Base-by-base conservation (phyloP, 2,888 invertebrate species). In the Acanthosepion esculentum region DNA sequence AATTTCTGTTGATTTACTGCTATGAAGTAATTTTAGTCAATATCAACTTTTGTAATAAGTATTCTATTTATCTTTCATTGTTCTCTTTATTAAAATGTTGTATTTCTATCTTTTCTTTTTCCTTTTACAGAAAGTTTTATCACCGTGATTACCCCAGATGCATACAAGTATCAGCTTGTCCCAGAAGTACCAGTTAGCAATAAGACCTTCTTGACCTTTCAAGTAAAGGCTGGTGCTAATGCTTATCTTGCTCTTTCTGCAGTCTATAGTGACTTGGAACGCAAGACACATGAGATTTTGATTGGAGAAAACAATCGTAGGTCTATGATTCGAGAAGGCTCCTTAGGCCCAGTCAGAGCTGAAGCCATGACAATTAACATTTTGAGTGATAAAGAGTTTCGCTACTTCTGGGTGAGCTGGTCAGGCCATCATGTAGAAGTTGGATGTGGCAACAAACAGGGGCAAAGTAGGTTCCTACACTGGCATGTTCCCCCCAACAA, bases 341-440 rank as follows among this genome's bases (percentile, higher is more conserved):
- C 96, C 0, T 95, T 96, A 94, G 97, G 97, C n/a, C 95, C 95
- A 15, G 94, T 96, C 12, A 95, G 96, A 95, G 96, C 96, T 0
- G 96, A 97, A 94, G 96, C 96, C 2, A 95, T 96, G 50, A 97
- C 97, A 4, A 95, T 96, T 92, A 96, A 96, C 94, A 94, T 97
- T 12, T 95, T 97, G 4, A 96, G 95, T 95, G 96, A 96, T 48
- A 92, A 95, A 92, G 97, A 97, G 23, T 96, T 96, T 94, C 96
- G 96, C 23, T 96, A 96, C 91, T 97, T 97, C 96, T 97, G 97
- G 97, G 95, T 97, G 50, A 96, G 96, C 94, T 97, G 97, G 97
- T 96, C 96, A 29, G 95, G 96, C 33, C 94, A 96, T 95, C 95
- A 95, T 92, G 94, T 97, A 15, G 96, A 96, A 91, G 97, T 97